Conservation (phyloP, 2,797 vertebrate genomes). For the Notoglanidium macrostoma region DNA sequence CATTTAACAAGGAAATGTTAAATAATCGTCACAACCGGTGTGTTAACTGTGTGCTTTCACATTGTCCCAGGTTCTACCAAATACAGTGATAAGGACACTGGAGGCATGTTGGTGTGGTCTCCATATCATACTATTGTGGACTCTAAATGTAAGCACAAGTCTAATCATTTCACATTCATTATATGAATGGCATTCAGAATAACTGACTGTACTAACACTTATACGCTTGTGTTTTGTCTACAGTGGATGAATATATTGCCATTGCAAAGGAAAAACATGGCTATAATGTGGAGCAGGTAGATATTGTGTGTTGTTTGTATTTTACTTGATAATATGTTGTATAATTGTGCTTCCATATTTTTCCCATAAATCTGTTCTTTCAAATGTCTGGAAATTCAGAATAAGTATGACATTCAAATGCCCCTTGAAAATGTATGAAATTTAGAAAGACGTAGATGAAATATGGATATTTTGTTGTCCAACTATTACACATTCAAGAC, state of each 20-base stretch:
- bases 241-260: conserved; percentile 98
- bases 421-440: neutral
- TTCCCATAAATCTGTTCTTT: neutral
- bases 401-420: neutral
- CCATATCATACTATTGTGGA: conserved; percentile 89
- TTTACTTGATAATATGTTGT: neutral
- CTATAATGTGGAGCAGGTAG: conserved; percentile 98
- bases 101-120: conserved; percentile 98
- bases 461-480: neutral
- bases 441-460: neutral
- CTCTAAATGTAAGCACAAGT: conserved; percentile 86
- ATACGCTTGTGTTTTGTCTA: conserved; percentile 44
- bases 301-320: neutral
- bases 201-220: neutral
- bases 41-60: neutral
- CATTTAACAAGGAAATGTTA: neutral
- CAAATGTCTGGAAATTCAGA: neutral
- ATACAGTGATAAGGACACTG: conserved; percentile 92
- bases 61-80: conserved; percentile 82
- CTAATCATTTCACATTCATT: neutral
- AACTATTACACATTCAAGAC: neutral
- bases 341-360: neutral
- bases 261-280: conserved; percentile 98
- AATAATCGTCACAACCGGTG: neutral
- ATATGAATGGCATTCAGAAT: neutral